These are phyloP conservation scores for Anguilla megastoma DNA, from an alignment of 2,797 vertebrate genomes.

Conservation along the genomic window DNA sequence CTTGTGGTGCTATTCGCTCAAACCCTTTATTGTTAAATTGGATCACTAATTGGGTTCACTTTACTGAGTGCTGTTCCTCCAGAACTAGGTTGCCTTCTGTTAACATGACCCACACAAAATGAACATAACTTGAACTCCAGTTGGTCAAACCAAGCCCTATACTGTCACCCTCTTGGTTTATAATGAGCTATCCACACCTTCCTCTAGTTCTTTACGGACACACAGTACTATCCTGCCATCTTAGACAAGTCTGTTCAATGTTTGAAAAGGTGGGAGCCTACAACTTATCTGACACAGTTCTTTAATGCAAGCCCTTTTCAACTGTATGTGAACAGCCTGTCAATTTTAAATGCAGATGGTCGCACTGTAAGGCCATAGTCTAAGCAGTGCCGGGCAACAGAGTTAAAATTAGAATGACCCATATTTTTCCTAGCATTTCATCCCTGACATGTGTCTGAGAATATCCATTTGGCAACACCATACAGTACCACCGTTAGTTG, in stretches of 20 bases:
- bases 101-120: conserved; percentile 9
- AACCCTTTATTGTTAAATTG: neutral
- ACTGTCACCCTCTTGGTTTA: conserved; percentile 64
- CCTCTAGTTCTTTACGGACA: conserved; percentile 52
- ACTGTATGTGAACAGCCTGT: neutral
- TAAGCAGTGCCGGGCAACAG: neutral
- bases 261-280: neutral
- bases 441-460: conserved; percentile 42
- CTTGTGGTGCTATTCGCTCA: neutral
- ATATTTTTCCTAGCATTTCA: conserved; percentile 63
- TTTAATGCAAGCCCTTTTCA: neutral
- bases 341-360: neutral
- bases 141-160: neutral
- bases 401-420: conserved; percentile 66
- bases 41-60: conserved; percentile 17
- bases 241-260: conserved; percentile 10
- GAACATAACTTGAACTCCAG: conserved; percentile 22
- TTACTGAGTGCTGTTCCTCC: conserved; percentile 23
- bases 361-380: neutral
- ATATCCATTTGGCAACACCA: neutral
- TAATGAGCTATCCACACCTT: conserved; percentile 72
- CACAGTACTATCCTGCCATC: neutral
- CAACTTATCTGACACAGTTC: neutral
- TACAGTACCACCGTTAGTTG: neutral
- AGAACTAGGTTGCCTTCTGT: conserved; percentile 24